phyloP scores from a whole-genome alignment of 1,140 invertebrate species.

The Monomorium pharaonis region DNA sequence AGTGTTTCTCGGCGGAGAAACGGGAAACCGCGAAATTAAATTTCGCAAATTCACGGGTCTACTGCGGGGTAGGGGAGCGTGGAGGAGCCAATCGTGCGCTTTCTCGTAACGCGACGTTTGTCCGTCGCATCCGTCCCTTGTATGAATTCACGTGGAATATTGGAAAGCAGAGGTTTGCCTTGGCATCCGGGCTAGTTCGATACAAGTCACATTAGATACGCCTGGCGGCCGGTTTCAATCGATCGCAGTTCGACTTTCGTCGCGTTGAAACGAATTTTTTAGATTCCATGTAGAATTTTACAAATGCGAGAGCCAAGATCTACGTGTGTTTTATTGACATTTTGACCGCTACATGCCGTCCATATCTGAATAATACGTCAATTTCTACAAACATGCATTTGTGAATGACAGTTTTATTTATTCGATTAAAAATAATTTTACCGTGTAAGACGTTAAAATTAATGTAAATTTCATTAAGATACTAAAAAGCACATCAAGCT shows the following conservation, averaged over 20 bases:
- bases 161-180: constrained; percentile 30
- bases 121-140: background rate
- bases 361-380: too few relatives aligned
- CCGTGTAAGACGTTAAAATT: too few relatives aligned
- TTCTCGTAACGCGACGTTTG: constrained; percentile 35
- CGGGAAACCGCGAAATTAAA: constrained; percentile 33
- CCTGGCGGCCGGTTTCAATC: constrained; percentile 2
- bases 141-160: constrained; percentile 37
- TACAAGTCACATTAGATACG: constrained; percentile 16
- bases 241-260: constrained; percentile 18
- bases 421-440: too few relatives aligned
- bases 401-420: too few relatives aligned
- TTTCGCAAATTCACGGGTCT: constrained; percentile 1
- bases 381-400: too few relatives aligned
- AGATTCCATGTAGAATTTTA: background rate
- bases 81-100: background rate
- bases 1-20: background rate
- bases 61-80: constrained; percentile 14
- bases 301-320: background rate
- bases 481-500: too few relatives aligned
- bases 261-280: background rate
- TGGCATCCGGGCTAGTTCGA: background rate
- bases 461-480: too few relatives aligned
- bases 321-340: too few relatives aligned
- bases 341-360: too few relatives aligned